Evolutionary conservation across 2,888 invertebrate genomes (phyloP).

Genomic region (Dichetophora obliterata): DNA sequence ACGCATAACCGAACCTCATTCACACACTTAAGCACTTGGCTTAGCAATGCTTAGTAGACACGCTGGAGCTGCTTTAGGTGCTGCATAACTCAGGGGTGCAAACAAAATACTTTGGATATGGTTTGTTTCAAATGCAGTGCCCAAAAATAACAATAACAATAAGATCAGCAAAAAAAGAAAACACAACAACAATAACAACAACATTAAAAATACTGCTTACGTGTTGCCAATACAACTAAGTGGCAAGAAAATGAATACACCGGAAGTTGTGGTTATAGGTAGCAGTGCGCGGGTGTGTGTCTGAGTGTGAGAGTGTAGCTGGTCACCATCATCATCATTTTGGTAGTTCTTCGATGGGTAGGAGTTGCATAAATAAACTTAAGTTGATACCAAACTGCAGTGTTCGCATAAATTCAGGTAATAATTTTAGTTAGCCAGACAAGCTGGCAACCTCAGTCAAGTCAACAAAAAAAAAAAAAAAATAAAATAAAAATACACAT

Average conservation of each 20-base stretch:
- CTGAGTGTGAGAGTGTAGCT: background rate
- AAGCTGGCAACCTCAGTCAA: background rate
- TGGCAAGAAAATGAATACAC: constrained; percentile 1
- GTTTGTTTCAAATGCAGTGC: background rate
- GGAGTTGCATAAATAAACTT: constrained; percentile 32
- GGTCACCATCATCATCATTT: background rate
- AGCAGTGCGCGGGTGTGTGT: background rate
- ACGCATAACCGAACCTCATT: too few species aligned
- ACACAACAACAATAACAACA: background rate
- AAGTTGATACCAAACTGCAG: constrained; percentile 22
- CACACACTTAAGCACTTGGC: background rate
- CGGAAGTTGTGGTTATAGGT: background rate
- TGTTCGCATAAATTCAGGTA: constrained; percentile 29
- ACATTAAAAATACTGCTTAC: background rate
- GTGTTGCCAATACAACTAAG: background rate
- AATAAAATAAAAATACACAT: too few species aligned
- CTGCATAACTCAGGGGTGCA: background rate
- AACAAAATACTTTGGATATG: background rate
- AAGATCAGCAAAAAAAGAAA: too few species aligned
- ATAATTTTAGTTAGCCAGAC: constrained; percentile 20
- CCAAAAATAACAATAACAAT: background rate
- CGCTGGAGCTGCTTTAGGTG: background rate
- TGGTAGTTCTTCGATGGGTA: background rate
- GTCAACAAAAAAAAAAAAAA: too few species aligned
- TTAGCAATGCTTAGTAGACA: background rate